These are phyloP conservation scores for Brachionus manjavacas DNA, from an alignment of 1,140 invertebrate species.

Conservation along the genomic window DNA sequence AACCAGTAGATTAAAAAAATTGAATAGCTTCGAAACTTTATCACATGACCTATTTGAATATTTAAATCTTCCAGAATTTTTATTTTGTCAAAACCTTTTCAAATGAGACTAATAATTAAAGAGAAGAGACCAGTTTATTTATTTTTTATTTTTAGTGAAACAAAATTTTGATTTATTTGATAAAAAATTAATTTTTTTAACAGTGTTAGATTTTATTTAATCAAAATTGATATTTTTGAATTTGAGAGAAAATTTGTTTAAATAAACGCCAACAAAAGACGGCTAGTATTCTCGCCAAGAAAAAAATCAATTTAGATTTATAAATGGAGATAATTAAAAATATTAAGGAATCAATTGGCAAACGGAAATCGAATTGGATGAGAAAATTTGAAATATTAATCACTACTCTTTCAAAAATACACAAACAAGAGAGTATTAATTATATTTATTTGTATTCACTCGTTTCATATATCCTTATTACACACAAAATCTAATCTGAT, in stretches of 20 bases:
- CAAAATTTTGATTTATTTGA: no score
- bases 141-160: no score
- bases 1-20: no score
- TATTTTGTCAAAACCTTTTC: no score
- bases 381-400: constrained; percentile 7
- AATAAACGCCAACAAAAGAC: background rate
- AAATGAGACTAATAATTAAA: no score
- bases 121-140: no score
- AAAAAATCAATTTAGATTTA: background rate
- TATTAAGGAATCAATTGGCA: background rate
- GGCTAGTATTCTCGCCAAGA: background rate
- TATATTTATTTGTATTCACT: background rate
- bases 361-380: background rate
- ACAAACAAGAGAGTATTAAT: constrained; percentile 5
- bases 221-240: background rate
- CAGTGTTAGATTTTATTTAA: background rate
- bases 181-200: no score
- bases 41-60: no score
- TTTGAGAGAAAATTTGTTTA: background rate
- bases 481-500: background rate
- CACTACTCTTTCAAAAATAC: background rate
- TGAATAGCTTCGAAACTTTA: no score
- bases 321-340: background rate
- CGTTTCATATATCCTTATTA: background rate
- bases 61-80: no score